Evolutionary conservation across 2,888 invertebrate genomes (phyloP), one percentile per base, ranked within the genome.

Genomic region (Rhynchonema sp.): DNA sequence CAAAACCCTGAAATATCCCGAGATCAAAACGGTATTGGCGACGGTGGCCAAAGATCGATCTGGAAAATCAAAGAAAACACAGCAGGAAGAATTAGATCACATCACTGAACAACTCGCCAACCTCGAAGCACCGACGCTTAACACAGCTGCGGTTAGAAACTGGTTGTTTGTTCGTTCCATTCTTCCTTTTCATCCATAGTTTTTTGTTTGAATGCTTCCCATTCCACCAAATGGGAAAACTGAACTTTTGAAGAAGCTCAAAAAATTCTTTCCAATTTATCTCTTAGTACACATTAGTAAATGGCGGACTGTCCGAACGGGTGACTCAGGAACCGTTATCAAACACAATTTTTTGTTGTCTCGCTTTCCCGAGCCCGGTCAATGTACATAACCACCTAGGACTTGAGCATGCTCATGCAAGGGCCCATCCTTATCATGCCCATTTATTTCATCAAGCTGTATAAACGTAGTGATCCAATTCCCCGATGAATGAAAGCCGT

Each of bases 1-100:
- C 63, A 70, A 71, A 64, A 66, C 70, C 1, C 61, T 62, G 13
- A 72, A 62, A n/a, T 72, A 70, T 63, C 64, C 67, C 6, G 72
- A 72, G 57, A 69, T 70, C 3, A 70, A 72, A 63, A 66, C 70
- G 58, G 71, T 72, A 2, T 62, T 70, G 30, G 63, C 60, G 13
- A 64, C 65, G 38, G 70, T 71, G 9, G 72, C 72, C 17, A 65
- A 68, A 58, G 72, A 72, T 55, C 61, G 68, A 25, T 65, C 72
- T 1, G 62, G 57, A 26, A 65, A 65, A 56, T 63, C 66, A 25
- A 72, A 72, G 65, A 67, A 69, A 53, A 57, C 67, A 25, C 62
- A 68, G 25, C 60, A 69, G 66, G 70, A 68, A 2, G 72, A 72
- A 60, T 63, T 72, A 46, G 71, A 72, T 58, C 63, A 61, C 9